A percentile compares a stretch with the other conserved stretches of the same genome.
Evolutionary conservation across 2,797 vertebrate species (phyloP).

Genomic region (Stomatorhinus walkeri): DNA sequence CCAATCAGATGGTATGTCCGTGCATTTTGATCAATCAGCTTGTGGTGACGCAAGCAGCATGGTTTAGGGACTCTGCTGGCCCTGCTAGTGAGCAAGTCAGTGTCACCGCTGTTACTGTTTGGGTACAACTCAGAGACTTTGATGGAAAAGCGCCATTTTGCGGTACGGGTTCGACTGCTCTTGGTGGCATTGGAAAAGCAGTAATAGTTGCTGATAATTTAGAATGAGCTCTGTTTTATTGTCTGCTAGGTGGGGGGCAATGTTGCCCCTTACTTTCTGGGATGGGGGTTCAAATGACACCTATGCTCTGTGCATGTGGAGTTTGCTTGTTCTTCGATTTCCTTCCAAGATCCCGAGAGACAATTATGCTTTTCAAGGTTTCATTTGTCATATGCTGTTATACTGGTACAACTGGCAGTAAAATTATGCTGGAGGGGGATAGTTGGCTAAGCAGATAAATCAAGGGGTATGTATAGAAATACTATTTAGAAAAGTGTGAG

Average conservation of each 20-base stretch:
- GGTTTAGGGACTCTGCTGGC: too few relatives aligned
- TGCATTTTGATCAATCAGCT: neutral
- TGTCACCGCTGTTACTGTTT: too few relatives aligned
- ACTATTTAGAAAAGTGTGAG: neutral
- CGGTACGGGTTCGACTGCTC: neutral
- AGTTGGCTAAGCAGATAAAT: neutral
- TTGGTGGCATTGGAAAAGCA: neutral
- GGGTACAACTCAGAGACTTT: neutral
- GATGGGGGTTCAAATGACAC: neutral
- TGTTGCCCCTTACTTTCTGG: neutral
- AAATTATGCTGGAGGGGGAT: too few relatives aligned
- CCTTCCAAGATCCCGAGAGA: too few relatives aligned
- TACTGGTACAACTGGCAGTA: too few relatives aligned
- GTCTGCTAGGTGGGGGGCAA: neutral
- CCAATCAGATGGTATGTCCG: neutral
- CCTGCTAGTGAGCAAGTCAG: too few relatives aligned
- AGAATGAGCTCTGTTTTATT: neutral
- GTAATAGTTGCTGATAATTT: neutral
- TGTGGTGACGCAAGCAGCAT: neutral
- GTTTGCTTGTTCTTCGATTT: too few relatives aligned
- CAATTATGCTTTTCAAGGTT: too few relatives aligned
- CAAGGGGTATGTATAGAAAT: too few relatives aligned
- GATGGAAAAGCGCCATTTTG: neutral
- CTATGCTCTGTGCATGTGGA: too few relatives aligned
- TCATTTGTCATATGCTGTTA: too few relatives aligned